phyloP scores from a whole-genome alignment of 2,797 vertebrate species.

The Poecilia picta region DNA sequence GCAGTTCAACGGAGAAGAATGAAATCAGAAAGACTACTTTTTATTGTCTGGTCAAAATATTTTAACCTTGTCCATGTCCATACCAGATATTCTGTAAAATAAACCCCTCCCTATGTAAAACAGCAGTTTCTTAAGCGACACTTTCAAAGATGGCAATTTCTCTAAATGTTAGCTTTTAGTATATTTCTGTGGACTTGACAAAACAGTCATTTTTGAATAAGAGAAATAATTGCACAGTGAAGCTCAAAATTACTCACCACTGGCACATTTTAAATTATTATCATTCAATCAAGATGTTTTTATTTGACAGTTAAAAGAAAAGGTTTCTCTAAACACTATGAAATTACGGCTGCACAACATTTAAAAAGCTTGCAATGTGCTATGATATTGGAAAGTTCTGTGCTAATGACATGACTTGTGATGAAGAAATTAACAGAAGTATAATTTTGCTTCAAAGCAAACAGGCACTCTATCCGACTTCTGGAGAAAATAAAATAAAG shows the following conservation, averaged over 20 bases:
- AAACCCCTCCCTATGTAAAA: background rate
- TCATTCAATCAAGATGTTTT: background rate
- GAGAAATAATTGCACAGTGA: background rate
- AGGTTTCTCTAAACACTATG: background rate
- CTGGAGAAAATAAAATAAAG: background rate
- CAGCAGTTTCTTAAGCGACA: background rate
- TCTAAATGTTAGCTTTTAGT: background rate
- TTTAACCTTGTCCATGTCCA: background rate
- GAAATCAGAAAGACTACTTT: background rate
- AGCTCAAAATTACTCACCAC: background rate
- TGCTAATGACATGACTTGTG: background rate
- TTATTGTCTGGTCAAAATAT: background rate
- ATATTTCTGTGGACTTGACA: background rate
- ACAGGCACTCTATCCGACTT: background rate
- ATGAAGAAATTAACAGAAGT: background rate
- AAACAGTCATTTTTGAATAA: background rate
- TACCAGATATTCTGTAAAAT: background rate
- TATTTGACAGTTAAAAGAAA: background rate
- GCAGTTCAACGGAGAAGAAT: background rate
- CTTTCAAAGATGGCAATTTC: background rate
- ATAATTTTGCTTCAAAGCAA: background rate
- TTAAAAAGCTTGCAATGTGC: background rate
- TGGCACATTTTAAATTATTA: background rate
- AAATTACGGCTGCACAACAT: background rate
- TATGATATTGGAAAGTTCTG: background rate